Conservation (phyloP, 2,113 vertebrate genomes). For the Lethenteron camtschaticum region DNA sequence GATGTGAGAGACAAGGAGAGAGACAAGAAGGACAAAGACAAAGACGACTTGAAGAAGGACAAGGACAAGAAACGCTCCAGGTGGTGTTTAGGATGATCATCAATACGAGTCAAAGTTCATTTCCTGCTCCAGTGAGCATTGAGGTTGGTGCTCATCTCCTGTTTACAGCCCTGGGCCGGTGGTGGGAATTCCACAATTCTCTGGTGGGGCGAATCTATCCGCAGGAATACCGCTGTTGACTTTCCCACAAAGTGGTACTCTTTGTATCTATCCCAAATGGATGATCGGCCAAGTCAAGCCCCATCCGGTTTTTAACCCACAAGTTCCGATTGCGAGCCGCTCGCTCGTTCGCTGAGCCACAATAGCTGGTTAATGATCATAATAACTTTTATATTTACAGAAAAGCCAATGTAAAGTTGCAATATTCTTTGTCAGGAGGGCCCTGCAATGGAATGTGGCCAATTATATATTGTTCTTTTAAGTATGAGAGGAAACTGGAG, state of each 20-base stretch:
- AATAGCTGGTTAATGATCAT: no score
- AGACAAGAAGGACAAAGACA: neutral
- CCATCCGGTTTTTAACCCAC: no score
- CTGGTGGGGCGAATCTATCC: neutral
- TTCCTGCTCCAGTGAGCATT: neutral
- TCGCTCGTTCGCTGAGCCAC: no score
- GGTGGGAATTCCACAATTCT: neutral
- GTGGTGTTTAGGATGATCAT: neutral
- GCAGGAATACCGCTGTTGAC: neutral
- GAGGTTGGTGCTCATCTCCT: no score
- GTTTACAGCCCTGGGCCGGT: neutral
- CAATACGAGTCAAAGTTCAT: neutral
- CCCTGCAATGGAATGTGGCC: no score
- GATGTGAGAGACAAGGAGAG: conserved; percentile 2
- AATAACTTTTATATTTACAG: no score
- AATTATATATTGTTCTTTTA: no score
- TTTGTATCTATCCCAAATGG: neutral
- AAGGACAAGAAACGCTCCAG: neutral
- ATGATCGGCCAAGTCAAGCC: no score
- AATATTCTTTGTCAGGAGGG: no score
- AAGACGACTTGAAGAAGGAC: neutral
- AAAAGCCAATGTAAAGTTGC: no score
- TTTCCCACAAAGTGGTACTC: neutral
- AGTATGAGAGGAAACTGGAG: no score
- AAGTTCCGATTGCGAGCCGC: no score